Conservation (phyloP, 2,113 vertebrate genomes). For the Aptenodytes forsteri region DNA sequence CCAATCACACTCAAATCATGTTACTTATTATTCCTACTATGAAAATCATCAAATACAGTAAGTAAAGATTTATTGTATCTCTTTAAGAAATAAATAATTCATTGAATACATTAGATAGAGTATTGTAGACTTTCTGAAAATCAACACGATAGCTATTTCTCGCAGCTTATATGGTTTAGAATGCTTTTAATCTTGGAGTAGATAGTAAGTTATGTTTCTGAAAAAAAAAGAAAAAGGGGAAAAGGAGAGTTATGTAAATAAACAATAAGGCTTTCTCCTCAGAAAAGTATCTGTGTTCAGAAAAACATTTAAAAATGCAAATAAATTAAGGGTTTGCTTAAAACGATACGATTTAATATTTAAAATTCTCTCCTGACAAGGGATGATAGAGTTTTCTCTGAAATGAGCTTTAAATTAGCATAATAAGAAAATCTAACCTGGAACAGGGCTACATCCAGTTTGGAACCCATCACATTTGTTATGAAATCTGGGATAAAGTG, state of each 20-base stretch:
- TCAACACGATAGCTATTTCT: slow-evolving; percentile 61
- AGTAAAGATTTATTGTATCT: slow-evolving; percentile 71
- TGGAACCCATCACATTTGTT: background rate
- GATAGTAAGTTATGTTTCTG: slow-evolving; percentile 61
- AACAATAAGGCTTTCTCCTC: background rate
- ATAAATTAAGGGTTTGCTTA: background rate
- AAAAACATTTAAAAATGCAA: background rate
- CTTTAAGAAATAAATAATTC: slow-evolving; percentile 75
- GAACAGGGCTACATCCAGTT: background rate
- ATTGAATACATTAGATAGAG: slow-evolving; percentile 67
- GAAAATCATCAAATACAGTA: slow-evolving; percentile 70
- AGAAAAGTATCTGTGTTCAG: background rate
- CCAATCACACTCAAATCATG: slow-evolving; percentile 60
- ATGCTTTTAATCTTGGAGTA: slow-evolving; percentile 61
- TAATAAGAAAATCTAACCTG: background rate
- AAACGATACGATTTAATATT: background rate
- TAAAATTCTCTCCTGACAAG: background rate
- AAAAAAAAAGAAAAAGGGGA: background rate
- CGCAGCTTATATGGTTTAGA: slow-evolving; percentile 37
- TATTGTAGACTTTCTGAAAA: slow-evolving; percentile 68
- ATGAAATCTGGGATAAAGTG: background rate
- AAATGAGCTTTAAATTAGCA: background rate
- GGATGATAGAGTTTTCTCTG: background rate
- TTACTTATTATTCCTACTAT: slow-evolving; percentile 71
- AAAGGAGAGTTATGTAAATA: slow-evolving; percentile 9